Percentiles rank a stretch among this genome's conserved stretches.
These are phyloP conservation scores for Osmoderma eremita DNA, from an alignment of 2,888 invertebrate species.

Conservation along the genomic window DNA sequence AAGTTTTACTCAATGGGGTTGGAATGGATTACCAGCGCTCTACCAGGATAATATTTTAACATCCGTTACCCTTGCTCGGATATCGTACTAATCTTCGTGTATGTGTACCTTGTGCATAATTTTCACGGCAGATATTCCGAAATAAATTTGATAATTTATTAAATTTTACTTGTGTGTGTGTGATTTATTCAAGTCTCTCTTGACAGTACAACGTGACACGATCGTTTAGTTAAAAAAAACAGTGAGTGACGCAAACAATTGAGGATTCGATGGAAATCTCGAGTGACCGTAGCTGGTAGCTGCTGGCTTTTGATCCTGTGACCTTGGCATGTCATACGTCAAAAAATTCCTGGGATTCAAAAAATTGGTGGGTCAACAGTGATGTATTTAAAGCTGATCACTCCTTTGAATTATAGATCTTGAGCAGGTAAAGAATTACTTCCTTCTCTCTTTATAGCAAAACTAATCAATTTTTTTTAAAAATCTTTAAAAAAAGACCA, in stretches of 20 bases:
- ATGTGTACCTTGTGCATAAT: no score
- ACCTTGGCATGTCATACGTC: constrained; percentile 20
- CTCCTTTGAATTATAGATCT: no score
- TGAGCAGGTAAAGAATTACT: no score
- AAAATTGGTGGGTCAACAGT: no score
- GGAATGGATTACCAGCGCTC: constrained; percentile 44
- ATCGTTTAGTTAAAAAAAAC: constrained; percentile 17
- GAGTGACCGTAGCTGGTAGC: neutral
- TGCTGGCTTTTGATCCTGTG: constrained; percentile 22
- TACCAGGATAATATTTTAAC: constrained; percentile 14
- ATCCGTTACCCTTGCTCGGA: neutral
- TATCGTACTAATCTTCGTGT: no score
- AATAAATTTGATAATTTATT: neutral
- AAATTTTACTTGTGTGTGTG: constrained; percentile 29
- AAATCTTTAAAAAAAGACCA: no score
- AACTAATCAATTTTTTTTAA: no score
- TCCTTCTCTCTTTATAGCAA: no score
- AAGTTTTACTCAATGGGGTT: constrained; percentile 60
- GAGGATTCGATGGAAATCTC: constrained; percentile 33
- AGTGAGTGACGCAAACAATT: constrained; percentile 31
- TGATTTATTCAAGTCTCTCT: constrained; percentile 3
- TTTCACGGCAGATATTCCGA: no score
- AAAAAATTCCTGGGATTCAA: constrained; percentile 5
- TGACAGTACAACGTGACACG: neutral
- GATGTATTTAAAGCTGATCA: no score